Percentiles rank a stretch among this genome's conserved stretches.
phyloP scores from a whole-genome alignment of 2,888 invertebrate genomes.

The Rapana venosa region DNA sequence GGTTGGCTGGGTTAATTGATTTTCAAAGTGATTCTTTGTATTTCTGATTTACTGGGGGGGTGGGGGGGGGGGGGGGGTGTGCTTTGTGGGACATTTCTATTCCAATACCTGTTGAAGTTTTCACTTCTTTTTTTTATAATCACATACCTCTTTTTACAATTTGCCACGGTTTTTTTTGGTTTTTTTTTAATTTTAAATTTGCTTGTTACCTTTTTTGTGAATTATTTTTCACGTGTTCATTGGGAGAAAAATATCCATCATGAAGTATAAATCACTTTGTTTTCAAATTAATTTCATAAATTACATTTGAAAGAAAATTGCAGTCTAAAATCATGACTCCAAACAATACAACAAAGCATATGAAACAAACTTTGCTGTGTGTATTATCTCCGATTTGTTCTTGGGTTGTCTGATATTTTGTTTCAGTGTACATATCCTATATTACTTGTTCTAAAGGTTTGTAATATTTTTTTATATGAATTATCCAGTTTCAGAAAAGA shows the following conservation, averaged over 20 bases:
- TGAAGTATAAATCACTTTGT: not conserved
- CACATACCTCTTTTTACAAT: not conserved
- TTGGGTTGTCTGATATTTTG: too few relatives aligned
- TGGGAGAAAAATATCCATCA: not conserved
- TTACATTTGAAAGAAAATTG: not conserved
- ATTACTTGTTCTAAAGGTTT: not conserved
- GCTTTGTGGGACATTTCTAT: not conserved
- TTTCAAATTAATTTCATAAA: not conserved
- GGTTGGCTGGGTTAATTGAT: not conserved
- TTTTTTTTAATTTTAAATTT: not conserved
- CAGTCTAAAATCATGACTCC: slow-evolving; percentile 7
- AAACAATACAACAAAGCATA: not conserved
- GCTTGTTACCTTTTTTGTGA: not conserved
- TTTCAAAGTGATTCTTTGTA: not conserved
- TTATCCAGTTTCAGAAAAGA: not conserved
- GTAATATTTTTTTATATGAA: not conserved
- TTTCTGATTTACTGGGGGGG: not conserved
- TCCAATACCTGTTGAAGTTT: not conserved
- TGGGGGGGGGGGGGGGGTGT: not conserved
- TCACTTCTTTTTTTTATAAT: not conserved
- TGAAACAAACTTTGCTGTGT: not conserved
- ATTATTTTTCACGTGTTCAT: not conserved
- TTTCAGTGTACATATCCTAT: not conserved
- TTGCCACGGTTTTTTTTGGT: not conserved
- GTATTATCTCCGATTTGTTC: too few relatives aligned